Evolutionary conservation across 1,140 invertebrate species (phyloP).

Genomic region (Chlorops oryzae): DNA sequence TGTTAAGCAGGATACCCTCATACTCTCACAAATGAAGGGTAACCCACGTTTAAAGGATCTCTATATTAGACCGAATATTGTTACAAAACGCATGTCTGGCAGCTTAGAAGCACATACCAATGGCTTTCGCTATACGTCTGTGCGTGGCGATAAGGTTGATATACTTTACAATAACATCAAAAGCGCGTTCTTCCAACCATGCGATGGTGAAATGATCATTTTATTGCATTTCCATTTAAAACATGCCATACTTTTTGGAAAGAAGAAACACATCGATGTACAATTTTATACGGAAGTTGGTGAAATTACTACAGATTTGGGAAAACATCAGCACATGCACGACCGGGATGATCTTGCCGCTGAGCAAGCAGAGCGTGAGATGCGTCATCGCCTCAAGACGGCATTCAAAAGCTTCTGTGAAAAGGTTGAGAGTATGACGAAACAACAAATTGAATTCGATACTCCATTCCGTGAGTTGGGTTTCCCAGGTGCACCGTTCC

Average conservation of each 20-base stretch:
- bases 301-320: constrained; percentile 98
- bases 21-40: constrained; percentile 91
- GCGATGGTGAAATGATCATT: constrained; percentile 99
- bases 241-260: constrained; percentile 98
- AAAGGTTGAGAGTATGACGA: constrained; percentile 93
- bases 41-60: constrained; percentile 98
- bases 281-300: constrained; percentile 99
- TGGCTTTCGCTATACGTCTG: constrained; percentile 96
- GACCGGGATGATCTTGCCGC: constrained; percentile 97
- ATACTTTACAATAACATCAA: constrained; percentile 99
- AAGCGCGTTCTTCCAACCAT: constrained; percentile 99
- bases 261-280: constrained; percentile 98
- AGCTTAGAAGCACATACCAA: constrained; percentile 93
- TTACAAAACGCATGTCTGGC: constrained; percentile 95
- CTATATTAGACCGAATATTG: constrained; percentile 97
- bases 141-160: constrained; percentile 97
- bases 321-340: constrained; percentile 99
- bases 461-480: constrained; percentile 96
- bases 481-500: constrained; percentile 95
- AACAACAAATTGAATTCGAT: constrained; percentile 97
- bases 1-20: constrained; percentile 97
- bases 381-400: constrained; percentile 92
- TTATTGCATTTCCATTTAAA: constrained; percentile 97
- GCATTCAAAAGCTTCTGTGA: constrained; percentile 99
- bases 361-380: constrained; percentile 95